Conservation (phyloP, 1,140 invertebrate genomes). For the Ectropis grisescens region DNA sequence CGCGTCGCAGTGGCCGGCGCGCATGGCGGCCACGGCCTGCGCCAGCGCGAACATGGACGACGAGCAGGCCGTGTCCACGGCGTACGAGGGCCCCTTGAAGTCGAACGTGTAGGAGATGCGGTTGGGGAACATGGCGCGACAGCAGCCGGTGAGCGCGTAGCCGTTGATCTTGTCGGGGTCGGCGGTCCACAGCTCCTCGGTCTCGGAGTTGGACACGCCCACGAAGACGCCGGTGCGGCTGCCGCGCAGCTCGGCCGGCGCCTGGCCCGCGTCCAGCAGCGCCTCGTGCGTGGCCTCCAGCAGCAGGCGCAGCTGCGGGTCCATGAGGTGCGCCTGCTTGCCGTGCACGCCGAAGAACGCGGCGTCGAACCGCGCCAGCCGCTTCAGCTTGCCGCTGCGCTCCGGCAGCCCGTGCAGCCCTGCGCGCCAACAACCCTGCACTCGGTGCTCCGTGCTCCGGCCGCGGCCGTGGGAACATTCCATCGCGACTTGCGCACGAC, state of each 20-base stretch:
- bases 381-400: slow-evolving; percentile 91
- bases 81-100: slow-evolving; percentile 91
- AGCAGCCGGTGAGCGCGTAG: slow-evolving; percentile 93
- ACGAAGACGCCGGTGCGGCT: slow-evolving; percentile 92
- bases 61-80: slow-evolving; percentile 96
- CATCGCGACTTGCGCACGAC: too few species aligned
- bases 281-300: slow-evolving; percentile 96
- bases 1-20: slow-evolving; percentile 88
- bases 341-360: slow-evolving; percentile 95
- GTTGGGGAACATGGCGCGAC: slow-evolving; percentile 96
- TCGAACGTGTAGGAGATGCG: slow-evolving; percentile 96
- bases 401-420: slow-evolving; percentile 85
- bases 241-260: slow-evolving; percentile 84
- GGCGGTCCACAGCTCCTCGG: slow-evolving; percentile 83
- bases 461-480: too few species aligned
- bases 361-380: slow-evolving; percentile 89
- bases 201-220: slow-evolving; percentile 88
- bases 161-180: slow-evolving; percentile 87
- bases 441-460: too few species aligned
- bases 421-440: too few species aligned
- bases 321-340: slow-evolving; percentile 96
- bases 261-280: slow-evolving; percentile 91
- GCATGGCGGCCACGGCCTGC: slow-evolving; percentile 87
- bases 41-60: slow-evolving; percentile 91
- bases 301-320: slow-evolving; percentile 92